Conservation (phyloP, 2,797 vertebrate species). For the Lepus oiostolus region DNA sequence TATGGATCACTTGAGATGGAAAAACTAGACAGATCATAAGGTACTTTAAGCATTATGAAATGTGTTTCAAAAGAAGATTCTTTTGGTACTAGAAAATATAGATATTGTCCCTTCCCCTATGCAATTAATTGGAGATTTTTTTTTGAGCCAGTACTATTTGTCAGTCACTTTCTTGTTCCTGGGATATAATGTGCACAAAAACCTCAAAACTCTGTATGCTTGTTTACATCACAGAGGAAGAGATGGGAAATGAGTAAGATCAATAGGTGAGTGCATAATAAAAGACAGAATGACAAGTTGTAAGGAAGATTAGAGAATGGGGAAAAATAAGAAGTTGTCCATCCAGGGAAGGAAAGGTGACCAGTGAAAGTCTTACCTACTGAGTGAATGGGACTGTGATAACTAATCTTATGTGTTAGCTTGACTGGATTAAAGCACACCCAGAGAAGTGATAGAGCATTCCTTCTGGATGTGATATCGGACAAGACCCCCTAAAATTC, state of each 20-base stretch:
- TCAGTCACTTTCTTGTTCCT: not conserved
- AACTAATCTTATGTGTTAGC: not conserved
- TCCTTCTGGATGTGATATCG: not conserved
- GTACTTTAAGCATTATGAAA: not conserved
- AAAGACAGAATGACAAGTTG: not conserved
- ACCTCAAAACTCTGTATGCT: not conserved
- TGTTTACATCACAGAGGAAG: not conserved
- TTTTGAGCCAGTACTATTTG: not conserved
- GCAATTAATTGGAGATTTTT: not conserved
- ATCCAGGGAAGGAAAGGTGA: not conserved
- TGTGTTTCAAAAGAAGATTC: not conserved
- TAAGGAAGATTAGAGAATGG: not conserved
- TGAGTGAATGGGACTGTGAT: not conserved
- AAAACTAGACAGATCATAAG: not conserved
- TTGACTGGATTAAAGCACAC: too few species aligned
- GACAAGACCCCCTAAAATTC: too few species aligned
- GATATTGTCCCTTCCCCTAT: accelerated
- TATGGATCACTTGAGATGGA: not conserved
- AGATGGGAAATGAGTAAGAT: not conserved
- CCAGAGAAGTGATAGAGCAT: not conserved
- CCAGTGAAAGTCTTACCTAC: not conserved
- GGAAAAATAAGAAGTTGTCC: not conserved
- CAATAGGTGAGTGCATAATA: not conserved
- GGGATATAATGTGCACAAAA: not conserved
- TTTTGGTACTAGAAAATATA: not conserved